phyloP scores from a whole-genome alignment of 2,113 vertebrate species.

The Thymallus thymallus region DNA sequence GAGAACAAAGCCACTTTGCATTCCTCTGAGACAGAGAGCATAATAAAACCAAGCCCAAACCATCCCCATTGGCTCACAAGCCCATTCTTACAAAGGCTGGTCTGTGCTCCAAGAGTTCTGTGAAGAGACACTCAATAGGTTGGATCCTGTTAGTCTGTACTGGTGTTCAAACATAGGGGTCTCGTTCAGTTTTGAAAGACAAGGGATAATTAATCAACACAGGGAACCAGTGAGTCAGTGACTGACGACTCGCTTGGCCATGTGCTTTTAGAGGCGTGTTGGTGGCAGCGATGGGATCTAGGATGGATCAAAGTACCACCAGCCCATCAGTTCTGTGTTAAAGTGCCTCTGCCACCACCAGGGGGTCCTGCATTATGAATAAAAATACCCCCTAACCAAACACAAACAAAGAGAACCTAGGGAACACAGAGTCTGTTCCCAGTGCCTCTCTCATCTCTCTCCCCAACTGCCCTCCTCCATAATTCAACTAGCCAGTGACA shows the following conservation, averaged over 20 bases:
- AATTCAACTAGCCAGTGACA: background rate
- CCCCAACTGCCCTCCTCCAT: background rate
- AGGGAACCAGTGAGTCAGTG: slow-evolving; percentile 15
- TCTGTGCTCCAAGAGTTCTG: background rate
- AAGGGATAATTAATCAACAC: background rate
- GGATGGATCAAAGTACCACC: too few species aligned
- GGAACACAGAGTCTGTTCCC: too few species aligned
- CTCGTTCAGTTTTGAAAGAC: too few species aligned
- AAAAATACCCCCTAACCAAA: too few species aligned
- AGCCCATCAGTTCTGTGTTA: too few species aligned
- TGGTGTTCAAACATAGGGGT: background rate
- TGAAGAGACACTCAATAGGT: background rate
- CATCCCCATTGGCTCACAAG: too few species aligned
- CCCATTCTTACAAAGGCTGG: slow-evolving; percentile 13
- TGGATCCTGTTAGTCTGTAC: background rate
- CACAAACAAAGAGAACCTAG: too few species aligned
- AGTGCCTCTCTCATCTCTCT: too few species aligned
- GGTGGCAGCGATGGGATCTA: too few species aligned
- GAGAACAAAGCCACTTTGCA: slow-evolving; percentile 18
- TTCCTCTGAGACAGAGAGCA: slow-evolving; percentile 27
- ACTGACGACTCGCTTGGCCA: background rate
- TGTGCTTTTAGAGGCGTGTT: too few species aligned
- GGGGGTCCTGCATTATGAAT: too few species aligned
- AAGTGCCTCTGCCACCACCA: too few species aligned
- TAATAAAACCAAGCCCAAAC: slow-evolving; percentile 6